Evolutionary conservation across 2,888 invertebrate genomes (phyloP), one percentile per base, ranked within the genome.

Genomic region (Saturnia pavonia): DNA sequence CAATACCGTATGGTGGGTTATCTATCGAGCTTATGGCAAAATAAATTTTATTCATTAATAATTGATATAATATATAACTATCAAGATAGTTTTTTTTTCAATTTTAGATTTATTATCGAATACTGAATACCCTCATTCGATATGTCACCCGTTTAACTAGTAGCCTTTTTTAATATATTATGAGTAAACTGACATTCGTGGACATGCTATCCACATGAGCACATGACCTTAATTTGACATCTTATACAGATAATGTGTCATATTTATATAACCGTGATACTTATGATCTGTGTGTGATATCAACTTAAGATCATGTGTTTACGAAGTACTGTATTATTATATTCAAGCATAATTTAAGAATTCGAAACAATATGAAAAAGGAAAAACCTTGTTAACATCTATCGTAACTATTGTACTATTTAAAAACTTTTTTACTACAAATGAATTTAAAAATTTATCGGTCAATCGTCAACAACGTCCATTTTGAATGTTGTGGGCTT

Each of bases 391-490:
- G 19, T 48, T 48, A 19, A 48, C 19, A 9, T 22, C 22, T 22
- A 2, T 34, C 34, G 34, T 34, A 4, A 34, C 34, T 6, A 4
- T 34, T 34, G 34, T 34, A 4, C 6, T 34, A 34, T 34, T 34
- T 34, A 6, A 34, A 34, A 34, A 34, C 3, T 4, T 4, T 2
- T 54, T 54, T 22, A 54, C 22, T 54, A 11, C n/a, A 22, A n/a
- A 48, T 19, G 16, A 54, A 54, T 54, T 54, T 60, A 27, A 27
- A 27, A 27, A 70, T 42, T 34, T 70, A 68, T 54, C 34, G 27
- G 82, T 92, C 87, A 90, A 83, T 93, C 91, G 67, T 88, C 88
- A 69, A 91, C 84, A 71, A 91, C 92, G 74, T 88, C 91, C 88
- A 92, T 92, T 76, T 86, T 92, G 84, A 91, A 92, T 65, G 86